Evolutionary conservation across 2,888 invertebrate genomes (phyloP).

Genomic region (Oeneis ivallda): DNA sequence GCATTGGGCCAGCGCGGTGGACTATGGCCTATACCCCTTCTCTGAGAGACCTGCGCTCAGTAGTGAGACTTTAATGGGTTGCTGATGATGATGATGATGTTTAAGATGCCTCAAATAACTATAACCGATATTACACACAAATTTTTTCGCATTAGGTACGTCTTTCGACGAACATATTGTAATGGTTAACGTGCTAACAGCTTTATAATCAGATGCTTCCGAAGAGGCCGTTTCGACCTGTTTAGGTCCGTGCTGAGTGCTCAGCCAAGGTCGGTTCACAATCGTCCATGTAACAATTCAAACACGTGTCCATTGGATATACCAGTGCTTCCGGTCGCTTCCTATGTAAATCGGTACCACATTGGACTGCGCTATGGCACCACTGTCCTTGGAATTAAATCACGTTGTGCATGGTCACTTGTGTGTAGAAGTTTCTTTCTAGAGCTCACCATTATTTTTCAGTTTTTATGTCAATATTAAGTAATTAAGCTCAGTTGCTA

Average conservation of each 20-base stretch:
- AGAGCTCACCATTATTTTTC: too few relatives aligned
- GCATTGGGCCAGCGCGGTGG: too few relatives aligned
- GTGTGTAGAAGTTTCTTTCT: not conserved
- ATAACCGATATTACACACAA: too few relatives aligned
- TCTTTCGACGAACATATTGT: not conserved
- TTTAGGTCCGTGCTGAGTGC: slow-evolving; percentile 35
- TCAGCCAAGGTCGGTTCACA: slow-evolving; percentile 45
- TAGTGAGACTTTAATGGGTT: too few relatives aligned
- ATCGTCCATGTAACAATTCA: slow-evolving; percentile 49
- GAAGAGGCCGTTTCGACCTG: slow-evolving; percentile 11
- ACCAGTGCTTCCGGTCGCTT: slow-evolving; percentile 70
- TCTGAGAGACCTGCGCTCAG: too few relatives aligned
- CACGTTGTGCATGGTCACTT: slow-evolving; percentile 28
- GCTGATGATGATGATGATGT: too few relatives aligned
- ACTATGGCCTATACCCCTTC: too few relatives aligned
- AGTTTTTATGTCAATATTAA: too few relatives aligned
- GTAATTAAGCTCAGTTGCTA: too few relatives aligned
- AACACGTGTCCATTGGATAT: slow-evolving; percentile 49
- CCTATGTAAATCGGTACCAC: slow-evolving; percentile 68
- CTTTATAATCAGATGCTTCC: slow-evolving; percentile 13
- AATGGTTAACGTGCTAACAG: slow-evolving; percentile 4
- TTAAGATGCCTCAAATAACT: not conserved
- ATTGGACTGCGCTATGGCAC: slow-evolving; percentile 50
- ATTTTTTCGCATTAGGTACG: not conserved
- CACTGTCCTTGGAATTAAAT: slow-evolving; percentile 40